A percentile compares a stretch with the other conserved stretches of the same genome.
Evolutionary conservation across 2,888 invertebrate genomes (phyloP).

Genomic region (Zaprionus obscuricornis): DNA sequence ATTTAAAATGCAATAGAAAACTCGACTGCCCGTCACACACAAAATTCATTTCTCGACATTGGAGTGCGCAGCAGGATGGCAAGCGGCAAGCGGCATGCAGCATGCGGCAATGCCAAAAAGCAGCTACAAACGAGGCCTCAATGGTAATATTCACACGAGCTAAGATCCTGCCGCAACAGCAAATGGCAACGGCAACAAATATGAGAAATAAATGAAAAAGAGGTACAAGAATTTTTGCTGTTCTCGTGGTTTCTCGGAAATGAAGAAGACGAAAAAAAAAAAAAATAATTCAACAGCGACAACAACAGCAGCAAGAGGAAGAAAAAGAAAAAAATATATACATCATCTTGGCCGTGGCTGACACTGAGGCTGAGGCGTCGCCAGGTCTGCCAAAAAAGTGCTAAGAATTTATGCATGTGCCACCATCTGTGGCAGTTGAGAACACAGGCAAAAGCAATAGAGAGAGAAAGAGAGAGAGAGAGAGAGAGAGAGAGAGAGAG

Average conservation of each 20-base stretch:
- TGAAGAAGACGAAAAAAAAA: constrained; percentile 3
- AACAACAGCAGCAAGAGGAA: too few species aligned
- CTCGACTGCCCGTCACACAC: constrained; percentile 37
- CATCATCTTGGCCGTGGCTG: constrained; percentile 44
- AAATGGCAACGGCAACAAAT: constrained; percentile 5
- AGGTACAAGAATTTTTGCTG: constrained; percentile 51
- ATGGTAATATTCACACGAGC: constrained; percentile 38
- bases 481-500: background rate
- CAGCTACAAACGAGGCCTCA: constrained; percentile 9
- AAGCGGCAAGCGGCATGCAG: constrained; percentile 3
- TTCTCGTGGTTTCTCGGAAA: constrained; percentile 52
- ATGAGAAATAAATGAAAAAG: constrained; percentile 23
- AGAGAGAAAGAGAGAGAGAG: background rate
- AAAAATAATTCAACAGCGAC: too few species aligned
- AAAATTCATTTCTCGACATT: constrained; percentile 44
- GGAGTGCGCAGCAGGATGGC: constrained; percentile 55
- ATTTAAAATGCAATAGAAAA: constrained; percentile 60
- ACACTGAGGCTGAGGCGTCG: constrained; percentile 46
- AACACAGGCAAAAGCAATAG: constrained; percentile 7
- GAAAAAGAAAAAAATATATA: constrained; percentile 17
- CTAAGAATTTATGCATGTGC: constrained; percentile 54
- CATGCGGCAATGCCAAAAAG: background rate
- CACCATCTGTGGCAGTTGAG: constrained; percentile 22
- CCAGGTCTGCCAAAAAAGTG: constrained; percentile 59
- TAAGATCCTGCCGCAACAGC: constrained; percentile 55